Conservation (phyloP, 2,113 vertebrate genomes). For the Gopherus flavomarginatus region DNA sequence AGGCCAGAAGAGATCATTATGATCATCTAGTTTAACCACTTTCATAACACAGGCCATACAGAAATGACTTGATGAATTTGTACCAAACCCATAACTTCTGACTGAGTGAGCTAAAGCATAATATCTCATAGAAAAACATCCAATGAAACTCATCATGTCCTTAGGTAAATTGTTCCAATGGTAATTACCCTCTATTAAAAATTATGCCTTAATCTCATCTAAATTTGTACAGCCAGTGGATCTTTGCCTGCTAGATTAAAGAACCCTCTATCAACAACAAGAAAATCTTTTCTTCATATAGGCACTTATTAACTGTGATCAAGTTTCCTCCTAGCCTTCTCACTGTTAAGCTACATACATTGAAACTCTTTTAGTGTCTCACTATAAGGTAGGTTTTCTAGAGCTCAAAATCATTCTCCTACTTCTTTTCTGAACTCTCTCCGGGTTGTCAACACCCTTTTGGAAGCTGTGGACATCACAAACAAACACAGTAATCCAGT, state of each 20-base stretch:
- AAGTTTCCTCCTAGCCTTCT: neutral
- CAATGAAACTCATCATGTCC: neutral
- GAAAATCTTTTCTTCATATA: neutral
- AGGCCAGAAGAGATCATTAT: neutral
- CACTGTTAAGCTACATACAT: neutral
- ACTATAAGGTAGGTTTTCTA: accelerated
- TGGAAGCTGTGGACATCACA: accelerated
- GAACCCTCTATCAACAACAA: neutral
- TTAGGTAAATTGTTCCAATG: neutral
- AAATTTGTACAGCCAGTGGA: neutral
- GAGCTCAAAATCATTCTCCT: neutral
- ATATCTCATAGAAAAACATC: neutral
- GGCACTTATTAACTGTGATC: neutral
- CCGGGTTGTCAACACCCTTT: accelerated
- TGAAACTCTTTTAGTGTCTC: neutral
- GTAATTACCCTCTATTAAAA: neutral
- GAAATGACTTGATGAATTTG: no score
- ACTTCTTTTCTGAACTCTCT: neutral
- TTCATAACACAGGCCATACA: neutral
- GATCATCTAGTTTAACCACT: neutral
- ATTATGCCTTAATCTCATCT: neutral
- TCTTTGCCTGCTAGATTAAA: neutral
- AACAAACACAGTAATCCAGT: accelerated
- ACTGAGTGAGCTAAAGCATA: neutral
- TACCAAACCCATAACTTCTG: neutral